Evolutionary conservation across 2,888 invertebrate genomes (phyloP).

Genomic region (Drosophila paranaensis): DNA sequence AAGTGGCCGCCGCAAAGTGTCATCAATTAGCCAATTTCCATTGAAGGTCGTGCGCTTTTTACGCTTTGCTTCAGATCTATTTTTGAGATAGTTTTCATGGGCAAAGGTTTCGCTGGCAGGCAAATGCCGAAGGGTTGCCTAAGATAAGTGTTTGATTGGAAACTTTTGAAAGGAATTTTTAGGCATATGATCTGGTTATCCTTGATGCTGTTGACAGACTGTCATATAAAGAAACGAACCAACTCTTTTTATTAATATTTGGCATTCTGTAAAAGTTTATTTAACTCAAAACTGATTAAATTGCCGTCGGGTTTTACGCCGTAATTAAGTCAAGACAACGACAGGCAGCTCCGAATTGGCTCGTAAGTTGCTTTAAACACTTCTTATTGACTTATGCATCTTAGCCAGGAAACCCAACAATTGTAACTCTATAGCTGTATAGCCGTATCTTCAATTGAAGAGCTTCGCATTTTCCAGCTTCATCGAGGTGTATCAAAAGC

Average conservation of each 20-base stretch:
- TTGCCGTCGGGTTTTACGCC: background rate
- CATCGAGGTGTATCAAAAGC: conserved; percentile 20
- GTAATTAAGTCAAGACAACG: background rate
- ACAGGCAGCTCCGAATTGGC: background rate
- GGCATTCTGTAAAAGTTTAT: background rate
- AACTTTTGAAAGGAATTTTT: background rate
- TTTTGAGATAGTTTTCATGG: conserved; percentile 5
- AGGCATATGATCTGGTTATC: background rate
- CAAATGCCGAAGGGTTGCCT: background rate
- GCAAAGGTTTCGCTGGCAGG: background rate
- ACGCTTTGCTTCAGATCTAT: conserved; percentile 15
- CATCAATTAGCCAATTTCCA: conserved; percentile 64
- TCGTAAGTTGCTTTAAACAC: background rate
- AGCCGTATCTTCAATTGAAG: background rate
- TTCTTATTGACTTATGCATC: background rate
- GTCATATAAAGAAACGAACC: background rate
- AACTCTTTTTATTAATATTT: background rate
- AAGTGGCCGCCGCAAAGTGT: conserved; percentile 61
- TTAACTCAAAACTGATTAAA: background rate
- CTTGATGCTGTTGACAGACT: background rate
- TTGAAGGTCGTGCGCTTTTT: conserved; percentile 40
- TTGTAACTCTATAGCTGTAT: background rate
- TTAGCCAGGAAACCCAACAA: background rate
- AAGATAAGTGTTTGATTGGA: background rate
- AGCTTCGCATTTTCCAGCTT: background rate